These are phyloP conservation scores for Ligdia adustata DNA, from an alignment of 2,888 invertebrate species.

Conservation along the genomic window DNA sequence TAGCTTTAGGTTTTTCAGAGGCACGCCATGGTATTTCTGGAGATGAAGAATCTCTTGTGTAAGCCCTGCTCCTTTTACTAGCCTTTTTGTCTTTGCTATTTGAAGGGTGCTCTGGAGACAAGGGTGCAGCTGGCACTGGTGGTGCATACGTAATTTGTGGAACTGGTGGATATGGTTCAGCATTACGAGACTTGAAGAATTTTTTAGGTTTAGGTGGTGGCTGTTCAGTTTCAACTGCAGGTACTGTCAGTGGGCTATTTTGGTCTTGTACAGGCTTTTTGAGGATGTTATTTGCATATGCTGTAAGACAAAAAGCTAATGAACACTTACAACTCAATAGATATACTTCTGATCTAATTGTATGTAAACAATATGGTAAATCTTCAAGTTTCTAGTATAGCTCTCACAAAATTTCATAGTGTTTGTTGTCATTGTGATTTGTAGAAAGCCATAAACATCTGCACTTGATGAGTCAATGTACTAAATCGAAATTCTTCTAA, in stretches of 20 bases:
- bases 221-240: constrained; percentile 78
- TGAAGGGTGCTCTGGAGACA: constrained; percentile 75
- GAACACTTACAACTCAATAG: no score
- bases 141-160: constrained; percentile 81
- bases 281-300: constrained; percentile 66
- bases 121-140: constrained; percentile 70
- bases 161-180: constrained; percentile 83
- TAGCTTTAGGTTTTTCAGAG: constrained; percentile 71
- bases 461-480: neutral
- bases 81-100: constrained; percentile 70
- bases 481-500: constrained; percentile 13
- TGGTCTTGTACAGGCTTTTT: constrained; percentile 81
- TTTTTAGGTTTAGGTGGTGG: constrained; percentile 91
- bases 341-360: no score
- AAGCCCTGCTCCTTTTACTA: constrained; percentile 63
- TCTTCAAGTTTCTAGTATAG: no score
- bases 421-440: no score
- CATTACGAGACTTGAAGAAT: constrained; percentile 94
- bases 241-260: constrained; percentile 81
- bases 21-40: constrained; percentile 75
- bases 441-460: no score
- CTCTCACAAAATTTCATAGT: no score
- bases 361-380: no score
- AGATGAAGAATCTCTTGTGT: constrained; percentile 76
- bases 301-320: constrained; percentile 67